Evolutionary conservation across 92 coral and sea anemone genomes (phyloP).

Genomic region (Hydrozoanthus gracilis): DNA sequence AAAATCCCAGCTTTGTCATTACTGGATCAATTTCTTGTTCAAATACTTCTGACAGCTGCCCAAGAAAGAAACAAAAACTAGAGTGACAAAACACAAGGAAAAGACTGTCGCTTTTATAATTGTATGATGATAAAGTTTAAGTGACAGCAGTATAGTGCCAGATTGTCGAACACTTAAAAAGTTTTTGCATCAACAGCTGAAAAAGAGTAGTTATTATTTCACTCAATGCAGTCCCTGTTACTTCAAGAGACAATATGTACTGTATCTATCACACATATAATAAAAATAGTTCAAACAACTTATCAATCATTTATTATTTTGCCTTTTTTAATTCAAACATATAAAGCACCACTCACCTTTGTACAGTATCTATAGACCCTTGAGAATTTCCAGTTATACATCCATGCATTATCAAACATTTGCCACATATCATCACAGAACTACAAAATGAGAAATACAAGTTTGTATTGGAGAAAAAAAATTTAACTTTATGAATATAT

Average conservation of each 20-base stretch:
- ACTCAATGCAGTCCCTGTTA: too few species aligned
- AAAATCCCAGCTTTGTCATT: conserved; percentile 84
- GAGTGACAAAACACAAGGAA: neutral
- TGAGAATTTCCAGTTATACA: conserved; percentile 98
- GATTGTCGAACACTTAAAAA: too few species aligned
- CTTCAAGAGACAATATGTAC: too few species aligned
- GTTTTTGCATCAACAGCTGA: too few species aligned
- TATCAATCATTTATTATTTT: too few species aligned
- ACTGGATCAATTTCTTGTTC: conserved; percentile 97
- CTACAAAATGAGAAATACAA: conserved; percentile 49
- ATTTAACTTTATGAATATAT: too few species aligned
- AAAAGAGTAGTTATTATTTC: too few species aligned
- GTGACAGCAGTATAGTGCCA: too few species aligned
- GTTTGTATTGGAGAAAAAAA: neutral
- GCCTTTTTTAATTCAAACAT: neutral
- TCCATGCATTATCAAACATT: conserved; percentile 99
- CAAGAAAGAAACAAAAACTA: neutral
- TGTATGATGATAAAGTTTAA: neutral
- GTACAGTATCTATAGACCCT: conserved; percentile 99
- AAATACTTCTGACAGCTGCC: conserved; percentile 93
- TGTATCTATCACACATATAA: too few species aligned
- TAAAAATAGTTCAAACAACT: too few species aligned
- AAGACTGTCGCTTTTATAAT: neutral
- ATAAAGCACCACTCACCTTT: conserved; percentile 70
- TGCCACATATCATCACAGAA: conserved; percentile 99